Evolutionary conservation across 1,140 invertebrate genomes (phyloP).

Genomic region (Drosophila arizonae): DNA sequence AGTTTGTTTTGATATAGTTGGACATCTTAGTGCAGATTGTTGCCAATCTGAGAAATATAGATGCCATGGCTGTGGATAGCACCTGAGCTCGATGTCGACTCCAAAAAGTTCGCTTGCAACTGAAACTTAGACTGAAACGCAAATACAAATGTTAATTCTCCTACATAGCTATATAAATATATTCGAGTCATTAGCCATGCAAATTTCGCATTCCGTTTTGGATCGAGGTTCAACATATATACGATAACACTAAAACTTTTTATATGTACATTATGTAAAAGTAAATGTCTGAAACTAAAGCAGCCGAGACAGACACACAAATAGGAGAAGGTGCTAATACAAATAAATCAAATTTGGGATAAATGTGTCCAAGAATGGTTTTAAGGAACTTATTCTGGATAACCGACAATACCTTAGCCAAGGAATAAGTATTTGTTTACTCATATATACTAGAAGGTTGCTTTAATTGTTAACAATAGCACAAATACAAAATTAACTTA

Average conservation of each 20-base stretch:
- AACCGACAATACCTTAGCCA: not conserved
- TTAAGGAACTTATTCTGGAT: not conserved
- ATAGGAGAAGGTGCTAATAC: not conserved
- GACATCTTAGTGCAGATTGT: slow-evolving; percentile 58
- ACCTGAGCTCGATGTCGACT: slow-evolving; percentile 26
- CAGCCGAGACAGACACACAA: not conserved
- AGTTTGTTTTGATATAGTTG: slow-evolving; percentile 66
- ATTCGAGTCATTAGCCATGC: slow-evolving; percentile 55
- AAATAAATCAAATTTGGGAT: not conserved
- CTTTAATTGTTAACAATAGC: slow-evolving; percentile 20
- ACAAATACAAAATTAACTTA: slow-evolving; percentile 22
- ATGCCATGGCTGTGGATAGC: slow-evolving; percentile 47
- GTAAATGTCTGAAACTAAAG: not conserved
- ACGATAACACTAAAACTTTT: not conserved
- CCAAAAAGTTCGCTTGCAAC: slow-evolving; percentile 43
- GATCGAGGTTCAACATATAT: slow-evolving; percentile 23
- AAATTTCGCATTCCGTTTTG: slow-evolving; percentile 43
- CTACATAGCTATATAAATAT: slow-evolving; percentile 10
- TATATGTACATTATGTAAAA: not conserved
- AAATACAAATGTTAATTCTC: slow-evolving; percentile 18
- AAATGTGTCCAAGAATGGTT: not conserved
- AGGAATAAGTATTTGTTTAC: not conserved
- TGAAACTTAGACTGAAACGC: slow-evolving; percentile 20
- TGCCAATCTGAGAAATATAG: slow-evolving; percentile 47
- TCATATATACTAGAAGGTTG: not conserved